phyloP scores from a whole-genome alignment of 2,797 vertebrate genomes.

The Lerista edwardsae region DNA sequence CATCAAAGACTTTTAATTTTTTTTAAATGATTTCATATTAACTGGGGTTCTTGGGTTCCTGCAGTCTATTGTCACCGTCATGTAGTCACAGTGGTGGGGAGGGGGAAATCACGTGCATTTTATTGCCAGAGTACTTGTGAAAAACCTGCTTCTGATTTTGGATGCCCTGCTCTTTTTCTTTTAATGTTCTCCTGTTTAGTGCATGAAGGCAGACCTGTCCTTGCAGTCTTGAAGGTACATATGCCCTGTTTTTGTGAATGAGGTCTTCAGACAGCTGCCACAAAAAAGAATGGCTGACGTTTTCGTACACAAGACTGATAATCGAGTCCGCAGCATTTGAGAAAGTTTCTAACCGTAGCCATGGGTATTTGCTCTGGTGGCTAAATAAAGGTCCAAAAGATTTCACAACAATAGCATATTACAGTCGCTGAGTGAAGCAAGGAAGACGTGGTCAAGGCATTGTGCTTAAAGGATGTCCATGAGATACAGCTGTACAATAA shows the following conservation, averaged over 20 bases:
- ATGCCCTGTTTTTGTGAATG: constrained; percentile 22
- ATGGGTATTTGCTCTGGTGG: constrained; percentile 60
- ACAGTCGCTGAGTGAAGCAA: constrained; percentile 59
- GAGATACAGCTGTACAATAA: constrained; percentile 68
- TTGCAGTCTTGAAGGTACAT: constrained; percentile 8
- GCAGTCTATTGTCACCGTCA: not conserved
- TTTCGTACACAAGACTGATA: constrained; percentile 42
- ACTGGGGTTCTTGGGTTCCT: not conserved
- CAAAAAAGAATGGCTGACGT: constrained; percentile 38
- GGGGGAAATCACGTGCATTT: too few species aligned
- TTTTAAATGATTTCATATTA: not conserved
- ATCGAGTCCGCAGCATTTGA: constrained; percentile 31
- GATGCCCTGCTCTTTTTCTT: not conserved
- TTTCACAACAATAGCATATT: constrained; percentile 48
- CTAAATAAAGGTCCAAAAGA: constrained; percentile 38
- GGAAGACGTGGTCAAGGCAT: constrained; percentile 64
- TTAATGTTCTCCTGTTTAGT: too few species aligned
- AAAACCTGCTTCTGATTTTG: not conserved
- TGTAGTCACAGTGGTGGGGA: not conserved
- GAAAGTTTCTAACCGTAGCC: constrained; percentile 36
- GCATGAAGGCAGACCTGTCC: constrained; percentile 10
- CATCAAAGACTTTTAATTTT: not conserved
- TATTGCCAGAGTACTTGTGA: not conserved
- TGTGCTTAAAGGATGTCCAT: constrained; percentile 70
- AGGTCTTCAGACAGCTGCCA: constrained; percentile 2